These are phyloP conservation scores for Drosophila tropicalis DNA, from an alignment of 1,140 invertebrate species.

Conservation along the genomic window DNA sequence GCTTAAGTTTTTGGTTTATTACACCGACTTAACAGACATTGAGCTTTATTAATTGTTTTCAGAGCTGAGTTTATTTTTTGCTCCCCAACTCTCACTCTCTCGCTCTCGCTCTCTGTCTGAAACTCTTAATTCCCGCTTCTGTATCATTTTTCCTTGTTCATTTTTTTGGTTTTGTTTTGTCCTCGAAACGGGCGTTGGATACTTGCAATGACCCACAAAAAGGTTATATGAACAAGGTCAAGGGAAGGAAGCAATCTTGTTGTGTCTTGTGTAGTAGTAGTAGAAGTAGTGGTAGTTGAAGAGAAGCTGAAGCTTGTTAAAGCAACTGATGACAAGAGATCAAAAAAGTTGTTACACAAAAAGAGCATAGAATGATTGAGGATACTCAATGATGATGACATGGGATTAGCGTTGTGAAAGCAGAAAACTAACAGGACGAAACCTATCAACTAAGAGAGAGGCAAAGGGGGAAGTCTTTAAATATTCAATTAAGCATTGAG, in stretches of 20 bases:
- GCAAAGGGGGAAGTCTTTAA: not conserved
- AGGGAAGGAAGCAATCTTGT: not conserved
- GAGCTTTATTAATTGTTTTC: slow-evolving; percentile 76
- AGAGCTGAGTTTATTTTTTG: slow-evolving; percentile 22
- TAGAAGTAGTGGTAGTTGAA: not conserved
- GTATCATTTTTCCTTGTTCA: not conserved
- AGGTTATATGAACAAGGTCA: slow-evolving; percentile 45
- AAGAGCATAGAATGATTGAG: slow-evolving; percentile 8
- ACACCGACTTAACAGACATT: slow-evolving; percentile 54
- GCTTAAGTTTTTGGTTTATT: slow-evolving; percentile 75
- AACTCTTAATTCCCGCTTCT: not conserved
- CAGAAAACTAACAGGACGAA: not conserved
- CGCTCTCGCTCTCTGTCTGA: too few species aligned
- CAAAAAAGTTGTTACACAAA: slow-evolving; percentile 16
- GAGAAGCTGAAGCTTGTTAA: slow-evolving; percentile 21
- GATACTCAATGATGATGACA: slow-evolving; percentile 3
- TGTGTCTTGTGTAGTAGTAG: slow-evolving; percentile 9
- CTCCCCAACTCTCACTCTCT: not conserved
- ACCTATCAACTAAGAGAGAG: not conserved
- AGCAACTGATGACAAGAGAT: slow-evolving; percentile 39
- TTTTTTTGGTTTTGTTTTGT: not conserved
- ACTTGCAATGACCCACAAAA: slow-evolving; percentile 8
- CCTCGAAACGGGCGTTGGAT: slow-evolving; percentile 14
- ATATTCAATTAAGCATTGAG: not conserved
- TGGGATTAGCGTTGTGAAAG: not conserved